Percentiles rank a stretch among this genome's conserved stretches.
Evolutionary conservation across 53 echinoderm and acorn worm species (phyloP).

Genomic region (Crossaster papposus): DNA sequence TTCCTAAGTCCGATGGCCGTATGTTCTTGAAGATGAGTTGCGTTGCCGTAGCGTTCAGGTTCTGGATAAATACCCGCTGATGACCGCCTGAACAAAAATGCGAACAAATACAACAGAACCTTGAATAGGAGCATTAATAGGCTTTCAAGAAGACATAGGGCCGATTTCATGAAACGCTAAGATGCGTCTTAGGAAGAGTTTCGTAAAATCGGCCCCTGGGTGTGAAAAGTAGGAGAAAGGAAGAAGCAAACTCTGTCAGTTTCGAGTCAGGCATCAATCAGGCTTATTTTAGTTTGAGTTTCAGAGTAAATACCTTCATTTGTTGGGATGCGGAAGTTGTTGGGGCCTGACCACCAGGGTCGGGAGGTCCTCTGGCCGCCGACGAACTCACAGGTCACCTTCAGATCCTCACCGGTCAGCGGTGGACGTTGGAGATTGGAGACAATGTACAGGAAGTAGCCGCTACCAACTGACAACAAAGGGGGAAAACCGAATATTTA

Average conservation of each 20-base stretch:
- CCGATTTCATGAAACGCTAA: too few relatives aligned
- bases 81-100: neutral
- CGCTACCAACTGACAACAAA: slow-evolving; percentile 50
- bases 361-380: slow-evolving; percentile 44
- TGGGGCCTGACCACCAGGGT: slow-evolving; percentile 55
- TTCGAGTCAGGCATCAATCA: too few relatives aligned
- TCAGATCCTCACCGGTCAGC: slow-evolving; percentile 55
- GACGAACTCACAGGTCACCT: slow-evolving; percentile 62
- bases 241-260: too few relatives aligned
- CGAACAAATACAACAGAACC: neutral
- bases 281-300: too few relatives aligned
- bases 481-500: too few relatives aligned
- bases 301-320: slow-evolving; percentile 5
- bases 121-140: neutral
- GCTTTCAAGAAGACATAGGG: neutral
- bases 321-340: slow-evolving; percentile 10
- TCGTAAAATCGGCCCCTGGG: too few relatives aligned
- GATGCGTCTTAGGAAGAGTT: too few relatives aligned
- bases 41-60: slow-evolving; percentile 36
- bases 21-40: slow-evolving; percentile 70
- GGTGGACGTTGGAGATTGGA: slow-evolving; percentile 59
- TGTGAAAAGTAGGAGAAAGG: too few relatives aligned
- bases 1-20: slow-evolving; percentile 67
- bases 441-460: slow-evolving; percentile 56
- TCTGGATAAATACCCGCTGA: slow-evolving; percentile 35